These are phyloP conservation scores for Pithys albifrons DNA, from an alignment of 2,113 vertebrate species.

Conservation along the genomic window DNA sequence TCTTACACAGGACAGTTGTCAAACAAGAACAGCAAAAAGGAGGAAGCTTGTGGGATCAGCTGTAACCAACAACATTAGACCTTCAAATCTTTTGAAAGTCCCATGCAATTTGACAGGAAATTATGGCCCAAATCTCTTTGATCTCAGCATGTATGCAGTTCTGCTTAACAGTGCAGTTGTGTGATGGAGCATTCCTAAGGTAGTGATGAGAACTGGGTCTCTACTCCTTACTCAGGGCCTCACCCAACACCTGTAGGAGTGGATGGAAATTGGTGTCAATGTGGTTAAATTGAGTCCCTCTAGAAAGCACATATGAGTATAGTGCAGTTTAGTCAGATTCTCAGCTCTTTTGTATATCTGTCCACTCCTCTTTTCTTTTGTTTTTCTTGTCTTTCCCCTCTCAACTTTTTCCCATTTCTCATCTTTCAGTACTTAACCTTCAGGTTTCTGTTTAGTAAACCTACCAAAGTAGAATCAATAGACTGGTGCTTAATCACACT, in stretches of 20 bases:
- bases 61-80: background rate
- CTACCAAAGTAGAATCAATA: conserved; percentile 47
- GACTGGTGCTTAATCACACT: conserved; percentile 36
- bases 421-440: conserved; percentile 42
- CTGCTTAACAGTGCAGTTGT: background rate
- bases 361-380: background rate
- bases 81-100: background rate
- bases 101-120: background rate
- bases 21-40: background rate
- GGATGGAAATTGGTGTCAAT: background rate
- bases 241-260: background rate
- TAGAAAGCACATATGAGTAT: background rate
- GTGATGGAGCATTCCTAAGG: background rate
- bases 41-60: background rate
- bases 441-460: conserved; percentile 55
- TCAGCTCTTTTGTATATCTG: background rate
- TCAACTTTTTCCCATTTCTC: background rate
- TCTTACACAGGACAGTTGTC: background rate
- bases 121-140: background rate
- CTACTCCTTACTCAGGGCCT: background rate
- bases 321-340: background rate
- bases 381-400: background rate
- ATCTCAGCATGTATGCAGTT: background rate
- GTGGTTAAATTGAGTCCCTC: background rate
- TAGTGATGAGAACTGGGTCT: background rate